A percentile compares a stretch with the other conserved stretches of the same genome.
Evolutionary conservation across 2,113 vertebrate genomes (phyloP).

Genomic region (Pitta sordida): DNA sequence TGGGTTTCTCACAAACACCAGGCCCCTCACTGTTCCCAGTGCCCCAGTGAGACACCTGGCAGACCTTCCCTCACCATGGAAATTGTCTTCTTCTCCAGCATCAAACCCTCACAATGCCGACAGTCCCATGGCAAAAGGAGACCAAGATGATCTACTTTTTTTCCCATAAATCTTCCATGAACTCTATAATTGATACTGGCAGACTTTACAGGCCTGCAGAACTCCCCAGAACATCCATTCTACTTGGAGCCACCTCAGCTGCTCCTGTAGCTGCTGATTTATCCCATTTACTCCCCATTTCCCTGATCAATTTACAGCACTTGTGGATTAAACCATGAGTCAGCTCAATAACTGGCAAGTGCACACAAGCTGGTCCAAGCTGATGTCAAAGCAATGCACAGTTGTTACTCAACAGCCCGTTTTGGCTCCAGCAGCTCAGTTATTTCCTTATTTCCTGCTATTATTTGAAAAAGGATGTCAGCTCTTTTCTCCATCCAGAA

Average conservation of each 20-base stretch:
- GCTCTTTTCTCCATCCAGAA: neutral
- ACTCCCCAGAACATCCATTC: neutral
- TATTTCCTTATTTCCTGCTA: conserved; percentile 8
- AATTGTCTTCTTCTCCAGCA: neutral
- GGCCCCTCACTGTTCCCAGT: neutral
- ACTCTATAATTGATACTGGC: neutral
- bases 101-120: neutral
- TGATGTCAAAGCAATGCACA: neutral
- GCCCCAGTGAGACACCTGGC: neutral
- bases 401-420: neutral
- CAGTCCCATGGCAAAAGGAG: neutral
- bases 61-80: neutral
- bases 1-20: neutral
- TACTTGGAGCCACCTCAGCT: neutral
- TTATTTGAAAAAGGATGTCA: neutral
- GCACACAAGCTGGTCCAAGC: neutral
- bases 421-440: neutral
- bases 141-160: neutral
- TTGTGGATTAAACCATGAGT: neutral
- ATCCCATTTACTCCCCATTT: neutral
- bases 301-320: neutral
- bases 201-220: neutral
- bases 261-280: neutral
- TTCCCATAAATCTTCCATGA: neutral
- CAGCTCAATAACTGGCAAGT: neutral